Percentiles rank a stretch among this genome's conserved stretches.
Conservation (phyloP, 2,113 vertebrate species). For the Speoplatyrhinus poulsoni region DNA sequence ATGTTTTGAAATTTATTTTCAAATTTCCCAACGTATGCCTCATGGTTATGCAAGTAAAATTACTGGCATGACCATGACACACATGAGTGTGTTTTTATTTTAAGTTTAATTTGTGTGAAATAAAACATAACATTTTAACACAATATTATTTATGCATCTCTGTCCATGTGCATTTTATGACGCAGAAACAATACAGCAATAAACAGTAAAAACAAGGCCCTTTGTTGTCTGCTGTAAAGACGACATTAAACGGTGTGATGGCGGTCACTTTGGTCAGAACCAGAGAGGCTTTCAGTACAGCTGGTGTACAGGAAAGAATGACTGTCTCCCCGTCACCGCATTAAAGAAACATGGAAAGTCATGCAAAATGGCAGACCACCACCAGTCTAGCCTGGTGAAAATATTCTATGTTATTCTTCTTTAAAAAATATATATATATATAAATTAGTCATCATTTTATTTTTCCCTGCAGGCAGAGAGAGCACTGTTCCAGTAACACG, state of each 20-base stretch:
- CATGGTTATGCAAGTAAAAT: too few relatives aligned
- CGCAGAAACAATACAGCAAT: conserved; percentile 20
- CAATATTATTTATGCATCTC: conserved; percentile 19
- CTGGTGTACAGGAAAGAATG: conserved; percentile 75
- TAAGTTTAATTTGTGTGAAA: neutral
- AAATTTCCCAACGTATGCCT: too few relatives aligned
- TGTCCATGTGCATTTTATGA: conserved; percentile 1
- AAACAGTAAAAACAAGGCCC: conserved; percentile 54
- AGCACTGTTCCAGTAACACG: conserved; percentile 5
- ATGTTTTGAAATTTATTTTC: too few relatives aligned
- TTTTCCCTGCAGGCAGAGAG: conserved; percentile 16
- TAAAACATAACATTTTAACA: neutral
- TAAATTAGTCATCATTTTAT: conserved; percentile 59
- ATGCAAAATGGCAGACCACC: conserved; percentile 54
- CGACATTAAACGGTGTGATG: conserved; percentile 52
- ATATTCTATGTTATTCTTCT: conserved; percentile 65
- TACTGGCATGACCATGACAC: neutral
- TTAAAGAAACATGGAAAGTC: conserved; percentile 77
- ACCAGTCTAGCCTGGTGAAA: conserved; percentile 69
- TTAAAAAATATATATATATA: conserved; percentile 9
- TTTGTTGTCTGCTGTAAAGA: conserved; percentile 60
- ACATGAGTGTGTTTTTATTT: too few relatives aligned
- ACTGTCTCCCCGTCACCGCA: conserved; percentile 54
- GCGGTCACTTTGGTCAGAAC: conserved; percentile 46
- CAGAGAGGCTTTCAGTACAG: conserved; percentile 59